Conservation (phyloP, 2,113 vertebrate species). For the Aramus guarauna region DNA sequence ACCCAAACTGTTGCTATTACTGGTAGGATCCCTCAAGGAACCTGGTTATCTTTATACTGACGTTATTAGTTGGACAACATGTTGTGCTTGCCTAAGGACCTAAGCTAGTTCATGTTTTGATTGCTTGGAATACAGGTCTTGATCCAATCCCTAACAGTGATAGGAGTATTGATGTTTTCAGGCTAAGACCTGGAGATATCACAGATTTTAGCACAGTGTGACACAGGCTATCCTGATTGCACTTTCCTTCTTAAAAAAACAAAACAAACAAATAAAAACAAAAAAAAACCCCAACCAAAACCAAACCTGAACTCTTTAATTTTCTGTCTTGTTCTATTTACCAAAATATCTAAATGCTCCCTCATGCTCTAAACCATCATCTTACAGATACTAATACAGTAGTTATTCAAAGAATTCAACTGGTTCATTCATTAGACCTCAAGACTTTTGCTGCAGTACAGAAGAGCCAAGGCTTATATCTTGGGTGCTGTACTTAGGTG, state of each 20-base stretch:
- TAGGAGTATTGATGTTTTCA: neutral
- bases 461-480: neutral
- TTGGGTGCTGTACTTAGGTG: neutral
- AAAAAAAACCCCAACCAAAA: too few species aligned
- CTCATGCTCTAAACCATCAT: neutral
- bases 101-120: neutral
- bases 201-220: neutral
- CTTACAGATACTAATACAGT: neutral
- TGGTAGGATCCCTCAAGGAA: neutral
- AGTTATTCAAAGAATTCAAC: neutral
- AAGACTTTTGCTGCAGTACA: neutral
- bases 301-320: neutral
- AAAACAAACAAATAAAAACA: too few species aligned
- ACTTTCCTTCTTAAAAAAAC: neutral
- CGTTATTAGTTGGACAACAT: neutral
- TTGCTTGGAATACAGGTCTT: neutral
- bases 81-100: neutral
- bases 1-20: neutral
- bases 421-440: neutral
- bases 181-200: neutral
- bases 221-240: neutral
- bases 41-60: neutral
- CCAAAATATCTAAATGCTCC: neutral
- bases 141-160: fast-evolving
- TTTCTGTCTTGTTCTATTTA: neutral